Conservation (phyloP, 2,888 invertebrate species). For the Drosophila histrio region DNA sequence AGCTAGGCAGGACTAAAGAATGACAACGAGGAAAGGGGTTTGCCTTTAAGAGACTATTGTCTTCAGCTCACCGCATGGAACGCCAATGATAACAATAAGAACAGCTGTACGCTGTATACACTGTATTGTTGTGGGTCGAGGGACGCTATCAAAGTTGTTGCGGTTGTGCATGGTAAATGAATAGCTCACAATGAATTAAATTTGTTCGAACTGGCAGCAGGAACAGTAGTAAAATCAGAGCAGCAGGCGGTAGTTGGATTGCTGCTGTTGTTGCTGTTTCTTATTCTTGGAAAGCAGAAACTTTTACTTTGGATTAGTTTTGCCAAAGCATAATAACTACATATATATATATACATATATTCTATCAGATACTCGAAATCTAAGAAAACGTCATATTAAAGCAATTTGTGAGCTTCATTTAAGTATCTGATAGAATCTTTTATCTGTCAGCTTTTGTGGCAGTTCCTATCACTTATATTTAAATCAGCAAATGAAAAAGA, state of each 20-base stretch:
- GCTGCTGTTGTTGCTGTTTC: slow-evolving; percentile 14
- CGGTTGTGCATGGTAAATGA: slow-evolving; percentile 50
- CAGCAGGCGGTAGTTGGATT: slow-evolving; percentile 25
- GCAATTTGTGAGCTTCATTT: neutral
- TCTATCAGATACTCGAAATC: neutral
- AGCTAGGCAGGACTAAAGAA: slow-evolving; percentile 14
- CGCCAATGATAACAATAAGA: slow-evolving; percentile 27
- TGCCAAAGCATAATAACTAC: slow-evolving; percentile 37
- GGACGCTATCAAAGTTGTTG: slow-evolving; percentile 15
- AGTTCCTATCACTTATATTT: neutral
- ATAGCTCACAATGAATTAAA: slow-evolving; percentile 67
- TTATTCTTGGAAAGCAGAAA: slow-evolving; percentile 25
- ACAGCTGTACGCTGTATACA: slow-evolving; percentile 14
- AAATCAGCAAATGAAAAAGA: neutral
- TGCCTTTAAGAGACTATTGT: slow-evolving; percentile 31
- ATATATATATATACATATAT: slow-evolving; percentile 1
- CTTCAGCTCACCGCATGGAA: slow-evolving; percentile 27
- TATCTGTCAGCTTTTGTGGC: neutral
- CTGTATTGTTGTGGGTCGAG: neutral
- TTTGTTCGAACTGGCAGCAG: slow-evolving; percentile 50
- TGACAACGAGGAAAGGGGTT: slow-evolving; percentile 10
- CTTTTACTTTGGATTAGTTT: slow-evolving; percentile 40
- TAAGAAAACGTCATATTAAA: slow-evolving; percentile 1
- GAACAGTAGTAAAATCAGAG: slow-evolving; percentile 4
- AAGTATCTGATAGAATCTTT: neutral